Evolutionary conservation across 1,140 invertebrate genomes (phyloP), one percentile per base, ranked within the genome.

Genomic region (Scylla paramamosain): DNA sequence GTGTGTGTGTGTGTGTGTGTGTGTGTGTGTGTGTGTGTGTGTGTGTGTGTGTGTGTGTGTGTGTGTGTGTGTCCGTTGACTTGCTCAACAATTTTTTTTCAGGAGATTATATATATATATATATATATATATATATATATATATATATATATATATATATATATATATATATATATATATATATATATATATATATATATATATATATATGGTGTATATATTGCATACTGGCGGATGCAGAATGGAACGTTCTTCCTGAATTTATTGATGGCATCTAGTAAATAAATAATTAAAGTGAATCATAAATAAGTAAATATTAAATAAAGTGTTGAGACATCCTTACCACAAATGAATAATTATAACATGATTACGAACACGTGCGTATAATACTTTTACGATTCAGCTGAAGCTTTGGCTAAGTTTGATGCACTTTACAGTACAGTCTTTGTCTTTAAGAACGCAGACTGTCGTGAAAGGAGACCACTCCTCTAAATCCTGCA

Each of bases 111-210:
- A 88, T 88, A 88, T 88, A 88, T 88, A 88, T 88, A 88, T 88
- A 88, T 88, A 88, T 88, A 88, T 88, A 88, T 88, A 88, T 88
- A 39, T 88, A 88, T 88, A 91, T 48, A 91, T 48, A 91, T 91
- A 48, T 52, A 91, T 91, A 52, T 59, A 91, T 52, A 91, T 48
- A 87, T 87, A 87, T 87, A 87, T 87, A 87, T 87, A 87, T 87
- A 87, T 87, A 87, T 87, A 87, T 87, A 87, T 87, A 87, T 87
- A 87, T 87, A 87, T 87, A 87, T 87, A 87, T 87, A 87, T 87
- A 87, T 87, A 87, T 87, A 87, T 87, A 87, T 87, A 87, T 32
- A 87, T 32, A 87, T 32, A 87, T 87, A 87, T 87, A 87, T 32
- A 87, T 87, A 87, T 87, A 87, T 87, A 87, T 87, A 82, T 28